Conservation (phyloP, 64 coral and sea anemone genomes). For the Porites australiensis region DNA sequence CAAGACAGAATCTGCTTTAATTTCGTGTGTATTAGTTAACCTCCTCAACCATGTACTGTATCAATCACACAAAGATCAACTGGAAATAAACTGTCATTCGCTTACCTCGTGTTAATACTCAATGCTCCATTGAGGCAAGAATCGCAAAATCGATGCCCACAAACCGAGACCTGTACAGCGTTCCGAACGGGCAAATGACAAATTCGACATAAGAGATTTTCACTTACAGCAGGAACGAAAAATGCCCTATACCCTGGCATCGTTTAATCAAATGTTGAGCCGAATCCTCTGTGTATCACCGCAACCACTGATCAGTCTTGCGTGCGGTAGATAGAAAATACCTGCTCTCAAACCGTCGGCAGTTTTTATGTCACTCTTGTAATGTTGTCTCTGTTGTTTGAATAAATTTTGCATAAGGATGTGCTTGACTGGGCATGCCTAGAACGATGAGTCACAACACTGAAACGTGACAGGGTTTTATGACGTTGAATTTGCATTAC, state of each 20-base stretch:
- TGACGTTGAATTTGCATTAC: not conserved
- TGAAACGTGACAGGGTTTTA: constrained; percentile 6
- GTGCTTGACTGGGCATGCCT: constrained; percentile 51
- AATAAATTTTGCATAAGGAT: constrained; percentile 40
- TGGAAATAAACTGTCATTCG: constrained; percentile 24
- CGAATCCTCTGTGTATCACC: not conserved
- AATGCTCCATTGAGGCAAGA: constrained; percentile 90
- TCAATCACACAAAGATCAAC: constrained; percentile 29
- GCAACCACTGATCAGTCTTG: not conserved
- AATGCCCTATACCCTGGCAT: constrained; percentile 85
- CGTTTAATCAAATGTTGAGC: not conserved
- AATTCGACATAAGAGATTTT: constrained; percentile 92
- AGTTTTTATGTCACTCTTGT: constrained; percentile 19
- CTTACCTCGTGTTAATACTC: constrained; percentile 82
- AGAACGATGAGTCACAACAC: constrained; percentile 12
- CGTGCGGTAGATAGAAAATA: not conserved
- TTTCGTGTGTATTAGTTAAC: not conserved
- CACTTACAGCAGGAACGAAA: constrained; percentile 88
- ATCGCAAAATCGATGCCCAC: constrained; percentile 95
- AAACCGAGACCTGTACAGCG: constrained; percentile 91
- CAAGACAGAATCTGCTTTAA: not conserved
- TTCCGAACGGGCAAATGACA: constrained; percentile 92
- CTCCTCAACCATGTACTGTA: not conserved
- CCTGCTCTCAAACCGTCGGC: constrained; percentile 17
- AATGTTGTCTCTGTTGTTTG: constrained; percentile 27